Percentiles rank a stretch among this genome's conserved stretches.
phyloP scores from a whole-genome alignment of 2,113 vertebrate genomes.

The Plecturocebus donacophilus region DNA sequence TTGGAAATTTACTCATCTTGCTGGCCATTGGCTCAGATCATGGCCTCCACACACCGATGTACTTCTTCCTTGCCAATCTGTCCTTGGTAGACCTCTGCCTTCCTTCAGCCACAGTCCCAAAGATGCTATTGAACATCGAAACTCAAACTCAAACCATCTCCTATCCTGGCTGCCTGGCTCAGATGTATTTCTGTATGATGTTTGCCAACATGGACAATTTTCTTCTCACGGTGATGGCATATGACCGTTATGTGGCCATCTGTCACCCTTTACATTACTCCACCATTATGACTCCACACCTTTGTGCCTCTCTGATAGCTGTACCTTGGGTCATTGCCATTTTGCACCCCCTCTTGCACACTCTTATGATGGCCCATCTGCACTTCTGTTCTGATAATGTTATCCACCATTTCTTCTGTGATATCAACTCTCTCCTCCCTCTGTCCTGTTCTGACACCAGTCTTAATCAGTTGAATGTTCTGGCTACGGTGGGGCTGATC shows the following conservation, averaged over 20 bases:
- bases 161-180: constrained; percentile 59
- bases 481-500: constrained; percentile 53
- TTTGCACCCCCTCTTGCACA: constrained; percentile 68
- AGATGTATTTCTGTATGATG: constrained; percentile 72
- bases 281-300: constrained; percentile 8
- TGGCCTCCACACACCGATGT: constrained; percentile 62
- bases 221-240: constrained; percentile 71
- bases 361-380: constrained; percentile 43
- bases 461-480: constrained; percentile 63
- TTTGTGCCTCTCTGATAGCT: constrained; percentile 56
- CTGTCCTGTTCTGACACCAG: constrained; percentile 69
- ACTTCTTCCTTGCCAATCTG: constrained; percentile 68
- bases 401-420: constrained; percentile 71
- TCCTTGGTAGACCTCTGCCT: constrained; percentile 69
- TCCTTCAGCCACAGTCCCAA: constrained; percentile 59
- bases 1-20: constrained; percentile 67
- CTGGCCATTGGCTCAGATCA: constrained; percentile 36
- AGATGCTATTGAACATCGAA: constrained; percentile 59
- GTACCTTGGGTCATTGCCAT: constrained; percentile 44
- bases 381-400: constrained; percentile 65
- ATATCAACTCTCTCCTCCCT: constrained; percentile 62
- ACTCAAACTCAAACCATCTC: constrained; percentile 55
- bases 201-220: constrained; percentile 74
- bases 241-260: constrained; percentile 66
- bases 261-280: constrained; percentile 62